Conservation (phyloP, 2,797 vertebrate genomes). For the Danio choprae region DNA sequence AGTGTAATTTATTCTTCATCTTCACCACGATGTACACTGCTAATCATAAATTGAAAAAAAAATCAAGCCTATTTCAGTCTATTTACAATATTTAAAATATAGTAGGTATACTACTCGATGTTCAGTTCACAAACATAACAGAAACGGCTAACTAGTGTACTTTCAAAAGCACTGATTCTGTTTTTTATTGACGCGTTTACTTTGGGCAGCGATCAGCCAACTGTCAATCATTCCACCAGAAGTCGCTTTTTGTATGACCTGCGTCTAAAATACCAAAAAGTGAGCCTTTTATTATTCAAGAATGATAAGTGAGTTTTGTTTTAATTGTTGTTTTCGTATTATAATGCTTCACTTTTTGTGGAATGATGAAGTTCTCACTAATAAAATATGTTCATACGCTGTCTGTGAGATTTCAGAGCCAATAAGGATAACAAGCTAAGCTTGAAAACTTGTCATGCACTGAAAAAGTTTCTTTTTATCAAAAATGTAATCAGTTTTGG, state of each 20-base stretch:
- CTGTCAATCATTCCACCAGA: neutral
- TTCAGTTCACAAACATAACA: neutral
- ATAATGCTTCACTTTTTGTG: neutral
- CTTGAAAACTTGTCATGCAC: slow-evolving; percentile 13
- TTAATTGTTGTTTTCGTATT: neutral
- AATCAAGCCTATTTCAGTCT: neutral
- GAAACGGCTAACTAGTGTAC: neutral
- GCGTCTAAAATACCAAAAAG: neutral
- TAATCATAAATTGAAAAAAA: neutral
- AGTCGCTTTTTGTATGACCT: neutral
- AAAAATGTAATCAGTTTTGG: neutral
- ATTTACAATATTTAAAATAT: neutral
- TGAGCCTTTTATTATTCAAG: neutral
- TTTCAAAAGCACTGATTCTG: neutral
- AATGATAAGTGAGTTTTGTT: neutral
- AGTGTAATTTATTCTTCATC: slow-evolving; percentile 1
- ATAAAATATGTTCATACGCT: neutral
- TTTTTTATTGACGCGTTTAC: neutral
- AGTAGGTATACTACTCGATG: neutral
- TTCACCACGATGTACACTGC: neutral
- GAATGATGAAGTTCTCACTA: neutral
- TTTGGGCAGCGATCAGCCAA: neutral
- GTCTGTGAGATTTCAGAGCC: neutral
- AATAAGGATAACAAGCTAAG: neutral
- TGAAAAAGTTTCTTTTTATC: slow-evolving; percentile 9